A percentile compares a stretch with the other conserved stretches of the same genome.
phyloP scores from a whole-genome alignment of 2,888 invertebrate species.

The Acrocera orbiculus region DNA sequence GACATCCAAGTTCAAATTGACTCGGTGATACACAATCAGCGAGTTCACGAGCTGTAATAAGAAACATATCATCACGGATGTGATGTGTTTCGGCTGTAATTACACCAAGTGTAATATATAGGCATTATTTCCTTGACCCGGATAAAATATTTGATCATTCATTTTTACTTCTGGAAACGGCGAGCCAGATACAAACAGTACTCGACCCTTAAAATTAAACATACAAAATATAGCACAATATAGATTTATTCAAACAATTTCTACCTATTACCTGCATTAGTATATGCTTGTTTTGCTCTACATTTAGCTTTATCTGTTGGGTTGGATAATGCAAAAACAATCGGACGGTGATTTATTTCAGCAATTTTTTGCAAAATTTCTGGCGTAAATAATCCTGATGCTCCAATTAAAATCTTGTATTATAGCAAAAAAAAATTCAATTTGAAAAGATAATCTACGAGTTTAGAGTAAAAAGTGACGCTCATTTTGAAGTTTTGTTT shows the following conservation, averaged over 20 bases:
- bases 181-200: conserved; percentile 89
- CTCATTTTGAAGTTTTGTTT: too few relatives aligned
- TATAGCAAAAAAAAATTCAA: too few relatives aligned
- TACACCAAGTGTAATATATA: conserved; percentile 94
- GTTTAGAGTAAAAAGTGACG: too few relatives aligned
- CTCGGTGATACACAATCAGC: conserved; percentile 68
- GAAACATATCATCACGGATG: conserved; percentile 84
- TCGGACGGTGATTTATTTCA: conserved; percentile 65
- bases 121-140: conserved; percentile 96
- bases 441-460: too few relatives aligned
- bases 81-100: conserved; percentile 84
- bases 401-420: conserved; percentile 52
- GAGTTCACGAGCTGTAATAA: conserved; percentile 76
- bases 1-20: conserved; percentile 68
- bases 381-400: conserved; percentile 84
- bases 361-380: conserved; percentile 78
- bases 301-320: conserved; percentile 97
- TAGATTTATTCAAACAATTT: too few relatives aligned
- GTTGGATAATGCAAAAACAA: conserved; percentile 94
- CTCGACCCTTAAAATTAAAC: conserved; percentile 51
- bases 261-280: conserved; percentile 78
- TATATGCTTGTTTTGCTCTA: conserved; percentile 88
- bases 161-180: conserved; percentile 77
- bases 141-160: conserved; percentile 61
- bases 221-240: too few relatives aligned